phyloP scores from a whole-genome alignment of 2,113 vertebrate species.

The Chlamydotis undulata region DNA sequence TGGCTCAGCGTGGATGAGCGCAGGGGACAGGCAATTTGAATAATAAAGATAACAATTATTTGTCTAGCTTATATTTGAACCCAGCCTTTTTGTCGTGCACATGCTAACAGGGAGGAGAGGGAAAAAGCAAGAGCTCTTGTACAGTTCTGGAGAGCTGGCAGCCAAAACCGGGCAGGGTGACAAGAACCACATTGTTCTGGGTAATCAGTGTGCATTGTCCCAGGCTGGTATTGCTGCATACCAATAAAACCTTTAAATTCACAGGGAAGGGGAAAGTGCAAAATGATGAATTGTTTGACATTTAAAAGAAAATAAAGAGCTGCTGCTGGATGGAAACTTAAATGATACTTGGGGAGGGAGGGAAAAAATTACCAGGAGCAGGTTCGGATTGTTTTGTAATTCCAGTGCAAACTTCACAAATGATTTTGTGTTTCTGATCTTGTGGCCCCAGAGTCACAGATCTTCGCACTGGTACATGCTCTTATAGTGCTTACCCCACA shows the following conservation, averaged over 20 bases:
- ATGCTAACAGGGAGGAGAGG: background rate
- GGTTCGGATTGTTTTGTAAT: background rate
- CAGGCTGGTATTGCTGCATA: background rate
- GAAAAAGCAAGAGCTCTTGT: background rate
- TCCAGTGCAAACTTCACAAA: background rate
- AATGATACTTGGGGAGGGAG: background rate
- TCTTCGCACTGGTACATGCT: background rate
- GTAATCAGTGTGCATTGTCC: background rate
- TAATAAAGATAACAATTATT: background rate
- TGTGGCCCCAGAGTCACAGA: background rate
- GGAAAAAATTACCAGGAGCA: background rate
- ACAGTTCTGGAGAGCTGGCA: background rate
- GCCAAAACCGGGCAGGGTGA: background rate
- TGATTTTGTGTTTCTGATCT: background rate
- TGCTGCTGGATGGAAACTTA: background rate
- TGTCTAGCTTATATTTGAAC: background rate
- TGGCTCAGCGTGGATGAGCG: background rate
- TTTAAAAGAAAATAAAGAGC: background rate
- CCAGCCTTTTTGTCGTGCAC: background rate
- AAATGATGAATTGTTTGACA: slow-evolving; percentile 27
- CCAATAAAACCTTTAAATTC: background rate
- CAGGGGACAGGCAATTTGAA: background rate
- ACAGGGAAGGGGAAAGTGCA: background rate
- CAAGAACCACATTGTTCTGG: background rate
- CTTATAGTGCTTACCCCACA: background rate